These are phyloP conservation scores for Thaumatotibia leucotreta DNA, from an alignment of 1,140 invertebrate genomes.

Conservation along the genomic window DNA sequence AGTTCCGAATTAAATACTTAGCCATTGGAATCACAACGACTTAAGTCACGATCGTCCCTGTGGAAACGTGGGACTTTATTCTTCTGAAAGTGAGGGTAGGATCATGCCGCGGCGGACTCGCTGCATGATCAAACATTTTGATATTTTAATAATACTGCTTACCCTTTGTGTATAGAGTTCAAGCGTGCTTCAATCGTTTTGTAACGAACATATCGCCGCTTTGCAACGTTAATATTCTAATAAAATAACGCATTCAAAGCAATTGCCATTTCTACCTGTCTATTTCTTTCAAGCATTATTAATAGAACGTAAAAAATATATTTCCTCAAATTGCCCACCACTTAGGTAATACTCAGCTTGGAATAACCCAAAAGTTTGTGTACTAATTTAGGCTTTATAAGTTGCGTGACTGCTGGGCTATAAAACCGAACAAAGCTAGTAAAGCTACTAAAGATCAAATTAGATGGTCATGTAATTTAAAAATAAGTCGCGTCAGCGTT, in stretches of 20 bases:
- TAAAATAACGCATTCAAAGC: background rate
- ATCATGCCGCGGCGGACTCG: constrained; percentile 36
- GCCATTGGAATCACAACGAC: background rate
- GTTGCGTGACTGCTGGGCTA: background rate
- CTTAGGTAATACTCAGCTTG: background rate
- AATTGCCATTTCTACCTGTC: background rate
- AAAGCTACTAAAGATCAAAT: background rate
- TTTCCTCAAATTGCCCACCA: background rate
- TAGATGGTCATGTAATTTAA: background rate
- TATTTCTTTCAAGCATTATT: background rate
- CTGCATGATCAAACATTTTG: constrained; percentile 59
- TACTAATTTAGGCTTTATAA: background rate
- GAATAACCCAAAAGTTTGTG: background rate
- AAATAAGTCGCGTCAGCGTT: background rate
- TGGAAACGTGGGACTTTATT: background rate
- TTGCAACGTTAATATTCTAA: constrained; percentile 12
- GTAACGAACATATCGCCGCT: constrained; percentile 14
- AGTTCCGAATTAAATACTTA: constrained; percentile 62
- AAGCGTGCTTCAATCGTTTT: constrained; percentile 6
- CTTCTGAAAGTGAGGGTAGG: background rate
- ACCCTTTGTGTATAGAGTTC: constrained; percentile 27
- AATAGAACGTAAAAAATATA: background rate
- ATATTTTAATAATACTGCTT: constrained; percentile 54
- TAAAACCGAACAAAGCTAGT: background rate
- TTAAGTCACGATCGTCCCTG: background rate